Evolutionary conservation across 2,797 vertebrate species (phyloP).

Genomic region (Pipistrellus pipistrellus): DNA sequence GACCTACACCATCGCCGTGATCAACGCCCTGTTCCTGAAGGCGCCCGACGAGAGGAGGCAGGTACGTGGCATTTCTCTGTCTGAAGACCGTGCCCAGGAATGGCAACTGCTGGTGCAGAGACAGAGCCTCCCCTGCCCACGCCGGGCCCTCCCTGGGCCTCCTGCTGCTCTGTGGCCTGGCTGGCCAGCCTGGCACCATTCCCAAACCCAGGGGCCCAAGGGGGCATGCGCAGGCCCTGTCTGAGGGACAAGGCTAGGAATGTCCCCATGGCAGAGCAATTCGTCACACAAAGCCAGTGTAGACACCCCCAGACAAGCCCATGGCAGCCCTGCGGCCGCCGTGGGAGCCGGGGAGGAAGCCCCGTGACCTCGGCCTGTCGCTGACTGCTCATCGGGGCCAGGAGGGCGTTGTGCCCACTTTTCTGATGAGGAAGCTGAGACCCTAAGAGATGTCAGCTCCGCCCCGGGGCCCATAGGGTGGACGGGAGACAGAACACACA

Average conservation of each 20-base stretch:
- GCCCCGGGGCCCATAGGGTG: fast-evolving
- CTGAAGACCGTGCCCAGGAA: too few species aligned
- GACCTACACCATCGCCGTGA: conserved; percentile 97
- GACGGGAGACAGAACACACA: not conserved
- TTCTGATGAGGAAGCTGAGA: not conserved
- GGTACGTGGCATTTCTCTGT: conserved; percentile 87
- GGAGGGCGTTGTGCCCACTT: not conserved
- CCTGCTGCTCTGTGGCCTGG: not conserved
- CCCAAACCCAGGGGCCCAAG: not conserved
- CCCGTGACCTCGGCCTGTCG: fast-evolving
- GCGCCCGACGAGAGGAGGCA: conserved; percentile 98
- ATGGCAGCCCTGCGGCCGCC: not conserved
- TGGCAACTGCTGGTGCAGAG: not conserved
- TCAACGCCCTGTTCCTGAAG: conserved; percentile 98
- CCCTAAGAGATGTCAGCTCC: not conserved
- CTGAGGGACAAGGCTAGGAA: not conserved
- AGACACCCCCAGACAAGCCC: not conserved
- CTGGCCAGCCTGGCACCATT: not conserved
- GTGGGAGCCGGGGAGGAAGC: not conserved
- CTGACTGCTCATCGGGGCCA: not conserved
- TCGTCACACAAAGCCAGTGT: not conserved
- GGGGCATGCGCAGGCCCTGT: not conserved
- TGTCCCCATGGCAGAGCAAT: not conserved
- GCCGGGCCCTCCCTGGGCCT: too few species aligned
- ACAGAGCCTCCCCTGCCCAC: not conserved